phyloP scores from a whole-genome alignment of 2,113 vertebrate genomes.

The Heterotis niloticus region DNA sequence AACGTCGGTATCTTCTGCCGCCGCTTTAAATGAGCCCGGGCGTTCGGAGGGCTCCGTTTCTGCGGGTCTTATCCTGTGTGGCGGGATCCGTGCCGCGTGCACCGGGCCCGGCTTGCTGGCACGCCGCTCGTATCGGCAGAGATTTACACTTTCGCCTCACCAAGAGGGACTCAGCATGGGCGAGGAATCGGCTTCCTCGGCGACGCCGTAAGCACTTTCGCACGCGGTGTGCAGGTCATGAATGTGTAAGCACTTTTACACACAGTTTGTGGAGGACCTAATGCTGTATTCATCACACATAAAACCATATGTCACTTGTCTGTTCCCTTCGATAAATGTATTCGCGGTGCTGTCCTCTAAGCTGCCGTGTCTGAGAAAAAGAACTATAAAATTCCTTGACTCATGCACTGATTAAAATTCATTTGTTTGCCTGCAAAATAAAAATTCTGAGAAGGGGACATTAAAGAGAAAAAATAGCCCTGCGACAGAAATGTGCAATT shows the following conservation, averaged over 20 bases:
- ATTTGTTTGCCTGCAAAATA: background rate
- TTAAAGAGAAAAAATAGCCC: background rate
- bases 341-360: background rate
- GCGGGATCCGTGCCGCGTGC: background rate
- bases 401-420: background rate
- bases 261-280: background rate
- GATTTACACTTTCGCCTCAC: slow-evolving; percentile 20
- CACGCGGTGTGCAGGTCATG: background rate
- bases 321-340: background rate
- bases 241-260: slow-evolving; percentile 20
- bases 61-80: background rate
- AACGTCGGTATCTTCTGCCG: background rate
- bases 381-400: background rate
- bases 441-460: background rate
- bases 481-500: background rate
- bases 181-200: slow-evolving; percentile 16
- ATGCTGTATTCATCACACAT: slow-evolving; percentile 1
- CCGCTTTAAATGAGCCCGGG: background rate
- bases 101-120: background rate
- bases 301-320: background rate
- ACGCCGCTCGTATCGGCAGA: slow-evolving; percentile 15
- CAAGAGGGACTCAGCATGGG: slow-evolving; percentile 18
- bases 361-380: background rate
- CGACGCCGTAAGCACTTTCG: background rate
- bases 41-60: background rate